A percentile compares a stretch with the other conserved stretches of the same genome.
Evolutionary conservation across 2,888 invertebrate genomes (phyloP).

Genomic region (Drosophila austrosaltans): DNA sequence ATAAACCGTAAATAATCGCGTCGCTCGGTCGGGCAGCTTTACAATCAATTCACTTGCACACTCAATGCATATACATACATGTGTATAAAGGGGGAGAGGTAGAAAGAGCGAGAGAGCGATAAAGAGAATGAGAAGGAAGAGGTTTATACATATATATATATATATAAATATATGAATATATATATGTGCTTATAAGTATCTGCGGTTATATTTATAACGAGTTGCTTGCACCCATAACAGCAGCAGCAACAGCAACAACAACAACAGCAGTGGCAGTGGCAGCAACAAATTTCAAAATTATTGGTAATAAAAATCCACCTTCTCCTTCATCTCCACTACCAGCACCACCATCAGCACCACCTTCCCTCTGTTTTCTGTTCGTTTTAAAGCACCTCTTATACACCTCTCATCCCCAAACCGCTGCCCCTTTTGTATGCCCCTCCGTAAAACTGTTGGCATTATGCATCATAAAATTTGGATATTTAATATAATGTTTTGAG

Average conservation of each 20-base stretch:
- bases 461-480: slow-evolving; percentile 73
- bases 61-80: slow-evolving; percentile 38
- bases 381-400: neutral
- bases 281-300: slow-evolving; percentile 75
- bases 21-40: slow-evolving; percentile 58
- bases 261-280: slow-evolving; percentile 27
- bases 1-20: slow-evolving; percentile 79
- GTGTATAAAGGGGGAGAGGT: neutral
- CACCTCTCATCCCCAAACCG: neutral
- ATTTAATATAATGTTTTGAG: slow-evolving; percentile 70
- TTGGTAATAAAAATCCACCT: slow-evolving; percentile 76
- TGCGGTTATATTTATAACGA: slow-evolving; percentile 76
- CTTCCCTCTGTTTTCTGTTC: neutral
- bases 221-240: slow-evolving; percentile 70
- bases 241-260: slow-evolving; percentile 35
- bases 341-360: neutral
- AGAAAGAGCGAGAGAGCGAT: neutral
- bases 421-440: neutral
- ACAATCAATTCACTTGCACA: slow-evolving; percentile 75
- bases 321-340: slow-evolving; percentile 36
- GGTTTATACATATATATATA: slow-evolving; percentile 33
- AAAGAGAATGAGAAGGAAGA: neutral
- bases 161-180: slow-evolving; percentile 38
- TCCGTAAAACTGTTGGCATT: slow-evolving; percentile 33
- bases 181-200: slow-evolving; percentile 52